These are phyloP conservation scores for Istiophorus platypterus DNA, from an alignment of 2,113 vertebrate genomes.

Conservation along the genomic window DNA sequence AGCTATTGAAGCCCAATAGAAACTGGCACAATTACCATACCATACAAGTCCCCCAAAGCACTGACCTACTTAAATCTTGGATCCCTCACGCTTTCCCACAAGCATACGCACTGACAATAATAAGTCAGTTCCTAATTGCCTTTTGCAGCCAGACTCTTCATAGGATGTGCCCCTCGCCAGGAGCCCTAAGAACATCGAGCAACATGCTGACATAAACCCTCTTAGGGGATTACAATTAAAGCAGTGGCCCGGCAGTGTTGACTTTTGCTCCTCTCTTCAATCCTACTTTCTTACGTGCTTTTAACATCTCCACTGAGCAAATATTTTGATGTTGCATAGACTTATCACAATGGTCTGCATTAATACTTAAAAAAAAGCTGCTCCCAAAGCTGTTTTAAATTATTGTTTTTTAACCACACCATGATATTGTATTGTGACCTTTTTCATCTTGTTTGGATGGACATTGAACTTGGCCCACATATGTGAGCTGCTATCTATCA, in stretches of 20 bases:
- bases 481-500: constrained; percentile 5
- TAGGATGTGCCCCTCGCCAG: constrained; percentile 43
- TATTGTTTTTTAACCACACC: not conserved
- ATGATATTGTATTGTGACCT: not conserved
- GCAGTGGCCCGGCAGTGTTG: constrained; percentile 6
- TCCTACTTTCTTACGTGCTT: constrained; percentile 15
- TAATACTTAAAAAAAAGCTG: no score
- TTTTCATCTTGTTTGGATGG: not conserved
- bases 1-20: constrained; percentile 37
- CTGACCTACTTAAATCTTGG: constrained; percentile 63
- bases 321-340: constrained; percentile 1
- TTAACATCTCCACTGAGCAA: not conserved
- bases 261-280: constrained; percentile 18
- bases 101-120: constrained; percentile 27
- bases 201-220: constrained; percentile 42
- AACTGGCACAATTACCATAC: constrained; percentile 15
- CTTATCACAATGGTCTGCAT: not conserved
- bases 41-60: not conserved
- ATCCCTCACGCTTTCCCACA: constrained; percentile 53
- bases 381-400: not conserved
- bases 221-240: constrained; percentile 55
- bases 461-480: constrained; percentile 5
- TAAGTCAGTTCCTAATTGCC: constrained; percentile 69
- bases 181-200: constrained; percentile 41
- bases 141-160: constrained; percentile 56